Percentiles rank a stretch among this genome's conserved stretches.
phyloP scores from a whole-genome alignment of 2,888 invertebrate species.

The Uloborus plumipes region DNA sequence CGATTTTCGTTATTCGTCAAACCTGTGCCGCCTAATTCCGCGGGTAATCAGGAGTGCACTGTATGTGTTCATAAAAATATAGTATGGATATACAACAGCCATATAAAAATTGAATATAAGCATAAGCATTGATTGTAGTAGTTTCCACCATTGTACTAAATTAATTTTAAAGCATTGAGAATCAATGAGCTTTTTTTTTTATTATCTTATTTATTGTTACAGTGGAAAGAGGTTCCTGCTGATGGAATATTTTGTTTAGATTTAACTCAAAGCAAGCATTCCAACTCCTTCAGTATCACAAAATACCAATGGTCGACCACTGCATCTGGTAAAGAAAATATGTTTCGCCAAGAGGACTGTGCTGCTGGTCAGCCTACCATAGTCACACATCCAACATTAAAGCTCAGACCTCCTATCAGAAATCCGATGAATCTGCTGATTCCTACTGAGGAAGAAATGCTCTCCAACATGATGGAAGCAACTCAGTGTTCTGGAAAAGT shows the following conservation, averaged over 20 bases:
- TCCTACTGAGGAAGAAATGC: not conserved
- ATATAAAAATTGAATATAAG: no score
- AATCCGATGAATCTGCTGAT: constrained; percentile 21
- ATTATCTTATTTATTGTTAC: constrained; percentile 14
- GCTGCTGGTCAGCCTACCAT: no score
- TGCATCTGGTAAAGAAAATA: constrained; percentile 32
- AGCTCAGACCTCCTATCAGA: constrained; percentile 1
- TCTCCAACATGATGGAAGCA: not conserved
- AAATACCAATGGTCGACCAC: constrained; percentile 69
- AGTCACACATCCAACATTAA: not conserved
- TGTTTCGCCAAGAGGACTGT: no score
- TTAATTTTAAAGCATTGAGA: not conserved
- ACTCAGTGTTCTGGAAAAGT: not conserved
- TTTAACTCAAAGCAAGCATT: constrained; percentile 54
- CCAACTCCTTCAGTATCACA: constrained; percentile 66
- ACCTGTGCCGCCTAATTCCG: no score
- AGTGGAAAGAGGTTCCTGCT: constrained; percentile 71
- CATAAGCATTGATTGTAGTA: no score
- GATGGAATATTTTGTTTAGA: constrained; percentile 71
- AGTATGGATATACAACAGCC: no score
- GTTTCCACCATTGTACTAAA: not conserved
- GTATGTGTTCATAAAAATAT: no score
- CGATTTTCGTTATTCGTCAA: no score
- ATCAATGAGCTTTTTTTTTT: not conserved
- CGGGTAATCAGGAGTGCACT: no score